A percentile compares a stretch with the other conserved stretches of the same genome.
phyloP scores from a whole-genome alignment of 1,140 invertebrate genomes.

The Drosophila baimaii region DNA sequence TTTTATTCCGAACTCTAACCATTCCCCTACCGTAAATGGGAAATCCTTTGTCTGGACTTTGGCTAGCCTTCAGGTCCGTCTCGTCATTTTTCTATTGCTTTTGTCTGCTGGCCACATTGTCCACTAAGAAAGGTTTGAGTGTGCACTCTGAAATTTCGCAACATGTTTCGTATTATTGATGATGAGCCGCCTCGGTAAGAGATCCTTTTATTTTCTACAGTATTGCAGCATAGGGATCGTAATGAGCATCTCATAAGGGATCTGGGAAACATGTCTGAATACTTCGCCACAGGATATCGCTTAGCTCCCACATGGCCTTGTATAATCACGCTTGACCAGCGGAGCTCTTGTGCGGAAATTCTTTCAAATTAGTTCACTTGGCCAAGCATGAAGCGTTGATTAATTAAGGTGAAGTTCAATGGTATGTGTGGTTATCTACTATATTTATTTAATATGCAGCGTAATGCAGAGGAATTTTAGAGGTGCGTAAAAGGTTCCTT shows the following conservation, averaged over 20 bases:
- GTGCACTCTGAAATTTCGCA: conserved; percentile 70
- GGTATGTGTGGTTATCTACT: background rate
- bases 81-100: conserved; percentile 59
- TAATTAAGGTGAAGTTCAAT: conserved; percentile 37
- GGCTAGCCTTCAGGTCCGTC: conserved; percentile 23
- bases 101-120: conserved; percentile 75
- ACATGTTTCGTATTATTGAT: conserved; percentile 80
- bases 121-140: conserved; percentile 63
- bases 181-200: conserved; percentile 42
- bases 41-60: conserved; percentile 51
- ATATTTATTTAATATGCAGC: conserved; percentile 33
- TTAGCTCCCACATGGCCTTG: conserved; percentile 57
- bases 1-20: conserved; percentile 44
- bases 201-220: conserved; percentile 40
- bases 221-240: conserved; percentile 35
- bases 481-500: conserved; percentile 11
- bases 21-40: conserved; percentile 15
- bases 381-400: conserved; percentile 57
- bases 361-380: conserved; percentile 49
- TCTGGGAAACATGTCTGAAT: conserved; percentile 44
- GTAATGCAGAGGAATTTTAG: conserved; percentile 43
- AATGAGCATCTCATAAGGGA: conserved; percentile 63
- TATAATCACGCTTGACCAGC: conserved; percentile 60
- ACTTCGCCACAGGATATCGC: conserved; percentile 44
- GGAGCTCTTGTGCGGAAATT: conserved; percentile 8